phyloP scores from a whole-genome alignment of 1,140 invertebrate species.

The Tribolium castaneum region DNA sequence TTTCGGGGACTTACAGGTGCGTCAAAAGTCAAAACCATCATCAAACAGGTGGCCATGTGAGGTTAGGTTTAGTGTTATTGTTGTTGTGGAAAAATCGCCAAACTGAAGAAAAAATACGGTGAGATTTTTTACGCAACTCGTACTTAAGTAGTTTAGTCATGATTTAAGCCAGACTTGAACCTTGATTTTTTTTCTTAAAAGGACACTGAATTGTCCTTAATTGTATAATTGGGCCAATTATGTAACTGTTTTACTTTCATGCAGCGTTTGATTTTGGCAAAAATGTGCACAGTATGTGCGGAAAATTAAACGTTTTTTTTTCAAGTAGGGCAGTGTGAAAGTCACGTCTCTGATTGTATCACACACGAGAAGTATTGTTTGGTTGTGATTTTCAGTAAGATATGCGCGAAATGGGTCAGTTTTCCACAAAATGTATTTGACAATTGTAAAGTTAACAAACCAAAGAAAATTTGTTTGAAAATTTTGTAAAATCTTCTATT shows the following conservation, averaged over 20 bases:
- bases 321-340: conserved; percentile 14
- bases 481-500: too few species aligned
- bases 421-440: neutral
- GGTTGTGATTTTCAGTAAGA: neutral
- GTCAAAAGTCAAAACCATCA: conserved; percentile 26
- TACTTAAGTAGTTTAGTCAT: neutral
- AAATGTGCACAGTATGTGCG: neutral
- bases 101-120: conserved; percentile 53
- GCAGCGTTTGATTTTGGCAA: neutral
- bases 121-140: conserved; percentile 13
- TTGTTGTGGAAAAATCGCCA: conserved; percentile 24
- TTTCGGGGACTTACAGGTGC: neutral
- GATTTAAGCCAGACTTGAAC: neutral
- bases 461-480: too few species aligned
- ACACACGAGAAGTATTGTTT: neutral
- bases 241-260: neutral
- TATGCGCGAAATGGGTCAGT: neutral
- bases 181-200: neutral
- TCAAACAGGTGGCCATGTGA: conserved; percentile 50
- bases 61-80: conserved; percentile 49
- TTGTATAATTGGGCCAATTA: neutral
- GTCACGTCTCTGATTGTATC: conserved; percentile 4
- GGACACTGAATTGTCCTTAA: neutral
- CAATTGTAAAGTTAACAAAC: too few species aligned
- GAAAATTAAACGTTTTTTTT: neutral